Evolutionary conservation across 2,888 invertebrate genomes (phyloP).

Genomic region (Litoditis marina): DNA sequence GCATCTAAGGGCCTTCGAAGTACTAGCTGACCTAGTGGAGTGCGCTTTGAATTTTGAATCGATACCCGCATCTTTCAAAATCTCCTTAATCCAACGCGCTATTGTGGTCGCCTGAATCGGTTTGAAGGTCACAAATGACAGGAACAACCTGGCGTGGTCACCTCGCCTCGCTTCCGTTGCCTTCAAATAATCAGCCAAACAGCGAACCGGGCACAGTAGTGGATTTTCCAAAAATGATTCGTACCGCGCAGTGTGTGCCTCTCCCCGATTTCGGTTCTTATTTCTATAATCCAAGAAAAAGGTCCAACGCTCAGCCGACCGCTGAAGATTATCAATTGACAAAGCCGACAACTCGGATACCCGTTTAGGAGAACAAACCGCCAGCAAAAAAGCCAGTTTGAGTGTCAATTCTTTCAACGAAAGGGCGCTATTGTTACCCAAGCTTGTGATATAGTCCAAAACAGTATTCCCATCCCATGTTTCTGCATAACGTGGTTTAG

Average conservation of each 20-base stretch:
- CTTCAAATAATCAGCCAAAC: neutral
- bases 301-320: neutral
- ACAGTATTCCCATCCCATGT: constrained; percentile 14
- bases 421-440: neutral
- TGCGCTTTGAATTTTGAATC: constrained; percentile 6
- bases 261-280: constrained; percentile 8
- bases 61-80: constrained; percentile 7
- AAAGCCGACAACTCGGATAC: constrained; percentile 10
- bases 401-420: neutral
- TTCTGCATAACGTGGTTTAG: constrained; percentile 3
- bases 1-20: neutral
- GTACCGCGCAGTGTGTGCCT: constrained; percentile 6
- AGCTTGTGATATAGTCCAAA: neutral
- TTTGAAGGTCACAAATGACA: neutral
- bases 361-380: constrained; percentile 8
- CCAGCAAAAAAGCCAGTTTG: neutral
- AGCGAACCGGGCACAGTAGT: constrained; percentile 3
- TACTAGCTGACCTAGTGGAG: constrained; percentile 8
- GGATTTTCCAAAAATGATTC: constrained; percentile 4
- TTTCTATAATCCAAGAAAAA: constrained; percentile 8
- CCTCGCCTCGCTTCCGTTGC: neutral
- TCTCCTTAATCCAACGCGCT: constrained; percentile 8
- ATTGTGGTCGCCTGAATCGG: constrained; percentile 1
- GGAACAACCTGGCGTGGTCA: neutral
- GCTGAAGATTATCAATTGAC: neutral